Conservation (phyloP, 2,113 vertebrate species). For the Ophiodon elongatus region DNA sequence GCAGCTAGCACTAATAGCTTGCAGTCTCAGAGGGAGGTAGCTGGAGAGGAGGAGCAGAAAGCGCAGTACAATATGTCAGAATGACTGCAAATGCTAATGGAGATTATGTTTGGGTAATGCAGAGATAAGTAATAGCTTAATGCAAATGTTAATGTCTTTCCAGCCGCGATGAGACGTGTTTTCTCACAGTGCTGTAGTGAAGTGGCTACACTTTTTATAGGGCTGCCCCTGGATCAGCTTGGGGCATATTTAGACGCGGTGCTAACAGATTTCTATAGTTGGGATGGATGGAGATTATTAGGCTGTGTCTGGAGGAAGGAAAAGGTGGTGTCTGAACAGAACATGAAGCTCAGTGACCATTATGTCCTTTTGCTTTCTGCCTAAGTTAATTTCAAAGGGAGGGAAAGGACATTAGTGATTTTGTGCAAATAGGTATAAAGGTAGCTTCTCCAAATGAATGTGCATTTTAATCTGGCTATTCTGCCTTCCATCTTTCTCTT, state of each 20-base stretch:
- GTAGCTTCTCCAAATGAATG: neutral
- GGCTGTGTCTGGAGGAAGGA: conserved; percentile 7
- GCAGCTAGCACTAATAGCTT: conserved; percentile 23
- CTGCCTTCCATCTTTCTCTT: neutral
- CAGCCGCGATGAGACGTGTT: neutral
- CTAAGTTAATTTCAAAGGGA: conserved; percentile 24
- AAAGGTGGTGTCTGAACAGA: neutral
- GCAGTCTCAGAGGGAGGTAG: conserved; percentile 21
- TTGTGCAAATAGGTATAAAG: conserved; percentile 18
- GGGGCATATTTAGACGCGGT: neutral
- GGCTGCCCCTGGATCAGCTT: conserved; percentile 15
- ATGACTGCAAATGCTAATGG: conserved; percentile 18
- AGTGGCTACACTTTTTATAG: neutral
- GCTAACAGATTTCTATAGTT: conserved; percentile 28
- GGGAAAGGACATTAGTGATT: conserved; percentile 16
- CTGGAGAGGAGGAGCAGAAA: conserved; percentile 39
- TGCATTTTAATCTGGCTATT: conserved; percentile 7
- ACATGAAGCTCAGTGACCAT: conserved; percentile 6
- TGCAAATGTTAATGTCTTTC: conserved; percentile 37
- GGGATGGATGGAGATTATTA: conserved; percentile 25
- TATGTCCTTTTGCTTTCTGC: conserved; percentile 13
- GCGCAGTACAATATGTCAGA: conserved; percentile 10
- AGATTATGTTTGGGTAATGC: conserved; percentile 23
- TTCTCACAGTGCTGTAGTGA: neutral
- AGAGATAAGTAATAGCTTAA: conserved; percentile 14